These are phyloP conservation scores for Acanthosepion lycidas DNA, from an alignment of 2,888 invertebrate genomes.

Conservation along the genomic window DNA sequence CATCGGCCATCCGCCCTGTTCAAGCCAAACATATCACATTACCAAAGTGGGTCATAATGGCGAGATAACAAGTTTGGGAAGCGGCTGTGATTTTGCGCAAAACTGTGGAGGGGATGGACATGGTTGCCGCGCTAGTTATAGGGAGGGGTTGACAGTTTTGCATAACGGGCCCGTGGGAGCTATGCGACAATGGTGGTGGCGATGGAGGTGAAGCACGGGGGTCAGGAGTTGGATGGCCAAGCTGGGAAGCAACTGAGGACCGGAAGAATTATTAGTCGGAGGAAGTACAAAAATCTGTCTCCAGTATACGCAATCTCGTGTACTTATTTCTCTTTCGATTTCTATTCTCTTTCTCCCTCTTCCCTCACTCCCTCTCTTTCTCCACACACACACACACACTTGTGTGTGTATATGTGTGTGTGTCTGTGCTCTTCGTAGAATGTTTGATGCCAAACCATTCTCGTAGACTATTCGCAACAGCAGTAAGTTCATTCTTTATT, in stretches of 20 bases:
- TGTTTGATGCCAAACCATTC: too few species aligned
- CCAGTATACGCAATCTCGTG: background rate
- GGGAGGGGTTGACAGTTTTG: background rate
- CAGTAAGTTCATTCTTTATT: background rate
- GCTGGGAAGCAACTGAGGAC: slow-evolving; percentile 21
- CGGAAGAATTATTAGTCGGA: background rate
- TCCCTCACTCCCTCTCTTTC: background rate
- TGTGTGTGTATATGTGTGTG: background rate
- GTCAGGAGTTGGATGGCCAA: slow-evolving; percentile 11
- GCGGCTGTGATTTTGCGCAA: background rate
- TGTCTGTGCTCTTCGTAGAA: background rate
- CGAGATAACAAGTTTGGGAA: slow-evolving; percentile 44
- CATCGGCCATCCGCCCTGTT: background rate
- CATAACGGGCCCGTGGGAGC: slow-evolving; percentile 10
- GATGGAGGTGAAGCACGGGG: background rate
- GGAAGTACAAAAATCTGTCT: slow-evolving; percentile 9
- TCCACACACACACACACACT: background rate
- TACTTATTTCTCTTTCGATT: background rate
- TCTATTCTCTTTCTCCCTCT: background rate
- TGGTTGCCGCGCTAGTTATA: background rate
- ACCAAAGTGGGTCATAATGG: slow-evolving; percentile 17
- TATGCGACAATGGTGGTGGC: background rate
- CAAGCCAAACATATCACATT: background rate
- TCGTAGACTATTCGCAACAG: background rate
- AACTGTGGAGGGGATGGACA: background rate